Base-by-base conservation (phyloP, 2,113 vertebrate genomes). In the Hippocampus mohnikei region DNA sequence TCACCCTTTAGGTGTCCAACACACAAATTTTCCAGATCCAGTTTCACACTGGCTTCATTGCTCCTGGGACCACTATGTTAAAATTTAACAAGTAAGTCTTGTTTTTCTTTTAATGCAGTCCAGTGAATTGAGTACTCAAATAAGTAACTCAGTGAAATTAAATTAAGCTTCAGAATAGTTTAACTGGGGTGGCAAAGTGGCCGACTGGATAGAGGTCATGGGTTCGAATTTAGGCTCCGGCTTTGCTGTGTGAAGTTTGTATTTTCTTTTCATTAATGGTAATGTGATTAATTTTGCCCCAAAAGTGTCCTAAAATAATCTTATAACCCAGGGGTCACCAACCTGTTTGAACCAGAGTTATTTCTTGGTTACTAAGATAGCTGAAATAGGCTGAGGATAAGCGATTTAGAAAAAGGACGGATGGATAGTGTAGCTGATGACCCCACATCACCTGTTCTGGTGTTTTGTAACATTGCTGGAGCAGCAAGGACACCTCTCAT, bases 11-110 rank as follows among this genome's bases (percentile, higher is more conserved):
- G 97, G 95, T 97, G 89, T 95, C 96, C 81, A 98, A 98, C 90
- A 99, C 96, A 15, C 96, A 99, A 90, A 98, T 99, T 87, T 95
- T 98, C 83, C 97, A 99, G 93, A 95, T 98, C 84, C 97, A 99
- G 71, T 98, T 99, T 85, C 97, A 99, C 70, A 98, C 96, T 75
- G 97, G 97, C 84, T 99, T 99, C 84, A 96, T 98, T 83, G 86
- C 94, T 68, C 90, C 94, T 73, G 96, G 95, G 74, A 96, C 94
- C 75, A 96, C 94, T 6, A 85, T 93, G 55, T 90, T 98, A 77
- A 97, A 98, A 85, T 98, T 98, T 79, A 95, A 94, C 84, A 98
- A 98, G 97, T 98, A 87, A 95, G 95, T 25, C 52, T 6, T 40
- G 53, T 44, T 63, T 11, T 58, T 29, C 13, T 68, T 10, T 62